Evolutionary conservation across 1,140 invertebrate genomes (phyloP).

Genomic region (Ditylenchus dipsaci): DNA sequence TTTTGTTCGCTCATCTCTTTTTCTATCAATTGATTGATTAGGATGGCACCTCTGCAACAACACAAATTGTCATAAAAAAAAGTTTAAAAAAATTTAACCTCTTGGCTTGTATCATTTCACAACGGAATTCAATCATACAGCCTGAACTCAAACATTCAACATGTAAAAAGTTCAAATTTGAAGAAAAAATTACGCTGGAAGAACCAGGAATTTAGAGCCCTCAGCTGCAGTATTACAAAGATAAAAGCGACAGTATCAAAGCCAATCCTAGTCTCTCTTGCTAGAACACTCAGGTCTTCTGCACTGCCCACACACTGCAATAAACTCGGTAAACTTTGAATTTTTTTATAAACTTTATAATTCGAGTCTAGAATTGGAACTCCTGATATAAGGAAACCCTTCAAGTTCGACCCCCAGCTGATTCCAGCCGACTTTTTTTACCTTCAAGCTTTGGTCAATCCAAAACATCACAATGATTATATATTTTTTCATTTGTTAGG

Average conservation of each 20-base stretch:
- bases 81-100: conserved; percentile 28
- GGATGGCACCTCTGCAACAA: conserved; percentile 51
- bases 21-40: conserved; percentile 57
- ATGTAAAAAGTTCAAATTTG: too few relatives aligned
- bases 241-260: conserved; percentile 50
- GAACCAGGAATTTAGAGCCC: conserved; percentile 53
- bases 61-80: background rate
- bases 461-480: too few relatives aligned
- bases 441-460: too few relatives aligned
- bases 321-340: too few relatives aligned
- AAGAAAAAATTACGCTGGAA: conserved; percentile 42
- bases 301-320: background rate
- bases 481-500: too few relatives aligned
- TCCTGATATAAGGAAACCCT: too few relatives aligned
- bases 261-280: conserved; percentile 50
- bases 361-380: too few relatives aligned
- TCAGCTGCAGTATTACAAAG: conserved; percentile 53
- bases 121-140: conserved; percentile 57
- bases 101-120: conserved; percentile 54
- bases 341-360: too few relatives aligned
- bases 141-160: too few relatives aligned
- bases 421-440: too few relatives aligned
- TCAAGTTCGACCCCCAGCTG: too few relatives aligned
- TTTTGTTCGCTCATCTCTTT: conserved; percentile 58
- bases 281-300: background rate